Conservation (phyloP, 2,888 invertebrate species). For the Junonia oenone region DNA sequence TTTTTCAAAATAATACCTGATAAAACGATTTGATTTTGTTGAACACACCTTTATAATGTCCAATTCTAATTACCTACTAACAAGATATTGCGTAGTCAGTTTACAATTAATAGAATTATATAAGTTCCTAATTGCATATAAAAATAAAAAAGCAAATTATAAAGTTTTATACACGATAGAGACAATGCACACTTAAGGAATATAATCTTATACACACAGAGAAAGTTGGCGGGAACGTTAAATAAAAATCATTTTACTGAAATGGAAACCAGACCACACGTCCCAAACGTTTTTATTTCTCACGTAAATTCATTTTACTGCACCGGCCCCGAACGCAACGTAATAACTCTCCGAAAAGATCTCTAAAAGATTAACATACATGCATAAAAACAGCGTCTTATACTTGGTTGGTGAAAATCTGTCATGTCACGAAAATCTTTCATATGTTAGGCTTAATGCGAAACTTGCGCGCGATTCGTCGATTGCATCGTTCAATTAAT, state of each 20-base stretch:
- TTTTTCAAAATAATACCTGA: no score
- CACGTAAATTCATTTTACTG: conserved; percentile 7
- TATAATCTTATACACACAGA: not conserved
- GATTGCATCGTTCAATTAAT: not conserved
- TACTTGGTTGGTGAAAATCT: not conserved
- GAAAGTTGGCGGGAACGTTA: conserved; percentile 5
- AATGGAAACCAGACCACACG: not conserved
- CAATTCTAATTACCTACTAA: no score
- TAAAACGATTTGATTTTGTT: no score
- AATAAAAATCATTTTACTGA: not conserved
- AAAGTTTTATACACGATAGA: not conserved
- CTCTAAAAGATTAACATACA: not conserved
- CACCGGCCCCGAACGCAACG: conserved; percentile 9
- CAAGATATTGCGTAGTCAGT: no score
- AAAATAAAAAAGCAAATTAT: not conserved
- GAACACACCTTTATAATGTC: no score
- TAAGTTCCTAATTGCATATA: no score
- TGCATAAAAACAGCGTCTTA: not conserved
- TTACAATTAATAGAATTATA: no score
- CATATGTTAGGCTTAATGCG: not conserved
- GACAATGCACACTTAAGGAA: not conserved
- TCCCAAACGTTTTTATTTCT: not conserved
- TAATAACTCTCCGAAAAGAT: conserved; percentile 10
- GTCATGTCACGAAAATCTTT: not conserved
- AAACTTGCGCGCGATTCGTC: not conserved